These are phyloP conservation scores for Ichneumon xanthorius DNA, from an alignment of 2,888 invertebrate species.

Conservation along the genomic window DNA sequence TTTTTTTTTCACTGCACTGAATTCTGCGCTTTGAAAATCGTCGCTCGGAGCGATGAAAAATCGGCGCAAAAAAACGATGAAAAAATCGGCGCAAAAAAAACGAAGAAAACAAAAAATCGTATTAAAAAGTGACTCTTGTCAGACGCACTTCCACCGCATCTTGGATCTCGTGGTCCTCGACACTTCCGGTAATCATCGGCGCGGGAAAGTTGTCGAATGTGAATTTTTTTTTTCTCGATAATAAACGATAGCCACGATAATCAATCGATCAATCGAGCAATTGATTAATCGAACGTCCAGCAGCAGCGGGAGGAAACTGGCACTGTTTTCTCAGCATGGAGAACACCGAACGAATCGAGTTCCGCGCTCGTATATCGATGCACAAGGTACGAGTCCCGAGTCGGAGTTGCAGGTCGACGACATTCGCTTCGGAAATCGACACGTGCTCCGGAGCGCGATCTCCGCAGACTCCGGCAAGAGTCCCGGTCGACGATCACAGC, in stretches of 20 bases:
- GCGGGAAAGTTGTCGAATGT: not conserved
- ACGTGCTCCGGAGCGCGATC: constrained; percentile 24
- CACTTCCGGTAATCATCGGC: constrained; percentile 21
- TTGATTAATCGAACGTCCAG: constrained; percentile 21
- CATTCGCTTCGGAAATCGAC: constrained; percentile 64
- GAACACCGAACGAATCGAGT: constrained; percentile 10
- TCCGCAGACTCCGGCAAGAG: constrained; percentile 5
- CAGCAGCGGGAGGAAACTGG: not conserved
- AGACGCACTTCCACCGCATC: constrained; percentile 72
- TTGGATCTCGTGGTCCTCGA: constrained; percentile 33
- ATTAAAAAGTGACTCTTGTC: constrained; percentile 42
- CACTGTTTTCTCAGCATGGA: constrained; percentile 16
- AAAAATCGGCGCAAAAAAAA: not conserved
- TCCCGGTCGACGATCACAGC: constrained; percentile 23
- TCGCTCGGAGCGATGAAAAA: not conserved
- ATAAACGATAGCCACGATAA: not conserved
- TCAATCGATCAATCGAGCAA: constrained; percentile 10
- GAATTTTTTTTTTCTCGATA: not conserved
- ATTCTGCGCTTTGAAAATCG: constrained; percentile 11
- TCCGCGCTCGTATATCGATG: constrained; percentile 31
- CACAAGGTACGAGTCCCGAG: constrained; percentile 23
- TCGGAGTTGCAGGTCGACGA: constrained; percentile 63
- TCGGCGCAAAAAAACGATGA: not conserved
- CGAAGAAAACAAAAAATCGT: not conserved
- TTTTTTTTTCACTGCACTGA: constrained; percentile 48